Evolutionary conservation across 2,797 vertebrate genomes (phyloP).

Genomic region (Enteromius mattozi): DNA sequence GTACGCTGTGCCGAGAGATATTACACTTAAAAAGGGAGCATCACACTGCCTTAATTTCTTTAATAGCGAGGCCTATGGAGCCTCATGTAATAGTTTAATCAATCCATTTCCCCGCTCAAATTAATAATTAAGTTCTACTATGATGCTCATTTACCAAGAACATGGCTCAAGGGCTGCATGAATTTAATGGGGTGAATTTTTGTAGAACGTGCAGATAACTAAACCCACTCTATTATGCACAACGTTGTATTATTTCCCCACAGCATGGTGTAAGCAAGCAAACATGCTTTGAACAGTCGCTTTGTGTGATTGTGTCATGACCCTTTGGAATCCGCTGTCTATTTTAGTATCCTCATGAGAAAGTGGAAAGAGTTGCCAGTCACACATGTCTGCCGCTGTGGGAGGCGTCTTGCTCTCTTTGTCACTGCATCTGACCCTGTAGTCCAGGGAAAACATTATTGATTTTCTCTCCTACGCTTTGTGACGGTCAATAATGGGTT

Average conservation of each 20-base stretch:
- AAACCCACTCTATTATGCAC: not conserved
- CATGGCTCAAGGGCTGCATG: slow-evolving; percentile 39
- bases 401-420: slow-evolving; percentile 47
- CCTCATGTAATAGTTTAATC: slow-evolving; percentile 57
- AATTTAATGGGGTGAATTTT: slow-evolving; percentile 12
- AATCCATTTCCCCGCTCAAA: slow-evolving; percentile 47
- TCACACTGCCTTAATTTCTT: slow-evolving; percentile 47
- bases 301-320: slow-evolving; percentile 13
- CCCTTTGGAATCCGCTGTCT: slow-evolving; percentile 58
- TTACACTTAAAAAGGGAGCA: slow-evolving; percentile 13
- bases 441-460: slow-evolving; percentile 59
- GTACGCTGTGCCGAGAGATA: slow-evolving; percentile 50
- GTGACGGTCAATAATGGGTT: slow-evolving; percentile 56
- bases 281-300: slow-evolving; percentile 6
- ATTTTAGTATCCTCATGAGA: slow-evolving; percentile 64
- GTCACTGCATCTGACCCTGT: slow-evolving; percentile 48
- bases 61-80: slow-evolving; percentile 48
- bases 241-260: slow-evolving; percentile 23
- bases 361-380: slow-evolving; percentile 33
- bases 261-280: not conserved
- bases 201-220: slow-evolving; percentile 15
- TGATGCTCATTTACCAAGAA: slow-evolving; percentile 42
- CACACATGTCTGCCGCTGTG: slow-evolving; percentile 45
- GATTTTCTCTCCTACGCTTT: slow-evolving; percentile 56
- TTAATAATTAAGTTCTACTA: slow-evolving; percentile 58